Evolutionary conservation across 92 coral and sea anemone species (phyloP).

Genomic region (Bergia puertoricense): DNA sequence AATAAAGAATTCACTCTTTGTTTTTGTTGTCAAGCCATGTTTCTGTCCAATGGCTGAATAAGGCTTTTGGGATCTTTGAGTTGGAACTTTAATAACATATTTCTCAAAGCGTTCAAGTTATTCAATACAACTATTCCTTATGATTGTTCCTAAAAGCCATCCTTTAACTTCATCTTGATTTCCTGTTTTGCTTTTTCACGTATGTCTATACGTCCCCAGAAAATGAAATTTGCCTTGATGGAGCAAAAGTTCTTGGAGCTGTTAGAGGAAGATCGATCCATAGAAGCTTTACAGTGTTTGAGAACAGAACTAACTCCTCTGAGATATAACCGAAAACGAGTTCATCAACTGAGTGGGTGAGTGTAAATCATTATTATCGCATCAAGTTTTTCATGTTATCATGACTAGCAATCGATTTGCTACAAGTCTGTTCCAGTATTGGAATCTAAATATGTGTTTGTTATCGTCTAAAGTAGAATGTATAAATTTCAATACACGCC

Average conservation of each 20-base stretch:
- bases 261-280: slow-evolving; percentile 83
- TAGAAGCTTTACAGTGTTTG: slow-evolving; percentile 92
- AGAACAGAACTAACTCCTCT: slow-evolving; percentile 95
- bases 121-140: background rate
- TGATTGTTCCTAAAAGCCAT: slow-evolving; percentile 9
- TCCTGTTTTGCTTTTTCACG: slow-evolving; percentile 1
- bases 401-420: background rate
- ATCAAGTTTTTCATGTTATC: background rate
- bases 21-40: slow-evolving; percentile 50
- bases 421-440: background rate
- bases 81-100: slow-evolving; percentile 34
- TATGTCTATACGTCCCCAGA: slow-evolving; percentile 52
- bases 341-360: slow-evolving; percentile 96
- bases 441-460: slow-evolving; percentile 12
- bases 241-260: slow-evolving; percentile 97
- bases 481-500: background rate
- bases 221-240: slow-evolving; percentile 94
- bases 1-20: slow-evolving; percentile 40
- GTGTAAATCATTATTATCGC: slow-evolving; percentile 27
- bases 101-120: slow-evolving; percentile 1
- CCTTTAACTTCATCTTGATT: slow-evolving; percentile 19
- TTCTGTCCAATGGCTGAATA: background rate
- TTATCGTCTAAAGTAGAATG: background rate
- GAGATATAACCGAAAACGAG: slow-evolving; percentile 84
- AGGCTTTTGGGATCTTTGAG: background rate